A percentile compares a stretch with the other conserved stretches of the same genome.
Evolutionary conservation across 2,888 invertebrate genomes (phyloP).

Genomic region (Drosophila longiperda): DNA sequence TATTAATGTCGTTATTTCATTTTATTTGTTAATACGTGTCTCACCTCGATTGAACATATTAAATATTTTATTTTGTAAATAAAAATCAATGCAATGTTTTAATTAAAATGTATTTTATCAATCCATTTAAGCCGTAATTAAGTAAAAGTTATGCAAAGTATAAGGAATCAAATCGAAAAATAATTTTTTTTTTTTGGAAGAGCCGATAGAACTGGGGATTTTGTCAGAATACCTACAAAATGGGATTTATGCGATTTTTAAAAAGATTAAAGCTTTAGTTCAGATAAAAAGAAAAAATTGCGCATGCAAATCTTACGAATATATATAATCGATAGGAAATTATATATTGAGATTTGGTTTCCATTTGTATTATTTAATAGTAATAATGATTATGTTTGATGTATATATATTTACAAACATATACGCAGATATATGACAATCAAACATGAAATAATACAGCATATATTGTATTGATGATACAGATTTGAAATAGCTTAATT

Average conservation of each 20-base stretch:
- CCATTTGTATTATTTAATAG: conserved; percentile 46
- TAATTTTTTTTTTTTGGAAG: not conserved
- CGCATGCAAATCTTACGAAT: not conserved
- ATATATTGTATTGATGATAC: conserved; percentile 29
- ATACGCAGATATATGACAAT: conserved; percentile 46
- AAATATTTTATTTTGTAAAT: conserved; percentile 36
- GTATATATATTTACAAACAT: conserved; percentile 65
- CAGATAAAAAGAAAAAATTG: not conserved
- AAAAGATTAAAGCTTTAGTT: not conserved
- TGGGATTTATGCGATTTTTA: not conserved
- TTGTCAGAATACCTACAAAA: not conserved
- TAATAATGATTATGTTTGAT: conserved; percentile 47
- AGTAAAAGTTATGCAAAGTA: not conserved
- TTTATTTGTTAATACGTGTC: not conserved
- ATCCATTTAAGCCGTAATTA: conserved; percentile 1
- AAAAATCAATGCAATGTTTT: conserved; percentile 23
- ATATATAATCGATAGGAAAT: not conserved
- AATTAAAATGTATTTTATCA: conserved; percentile 17
- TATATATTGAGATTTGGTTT: conserved; percentile 40
- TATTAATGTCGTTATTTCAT: conserved; percentile 3
- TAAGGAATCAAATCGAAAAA: not conserved
- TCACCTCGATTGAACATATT: conserved; percentile 17
- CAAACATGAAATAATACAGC: conserved; percentile 66
- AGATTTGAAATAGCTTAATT: conserved; percentile 25
- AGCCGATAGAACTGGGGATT: not conserved